Base-by-base conservation (phyloP, 2,113 vertebrate species). In the Centropus unirufus region DNA sequence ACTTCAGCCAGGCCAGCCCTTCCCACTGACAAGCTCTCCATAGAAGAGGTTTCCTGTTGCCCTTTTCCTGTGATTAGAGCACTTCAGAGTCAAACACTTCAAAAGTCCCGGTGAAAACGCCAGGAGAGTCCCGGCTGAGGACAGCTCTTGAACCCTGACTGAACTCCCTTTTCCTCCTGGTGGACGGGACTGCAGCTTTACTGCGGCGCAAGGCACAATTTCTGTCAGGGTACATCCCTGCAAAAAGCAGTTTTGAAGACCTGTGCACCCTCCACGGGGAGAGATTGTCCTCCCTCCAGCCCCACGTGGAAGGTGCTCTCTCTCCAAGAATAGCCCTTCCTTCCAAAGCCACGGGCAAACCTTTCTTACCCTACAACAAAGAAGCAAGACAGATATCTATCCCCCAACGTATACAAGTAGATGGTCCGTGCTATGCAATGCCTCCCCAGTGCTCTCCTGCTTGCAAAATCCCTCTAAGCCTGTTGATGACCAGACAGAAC, bases 341-440 rank as follows among this genome's bases (percentile, higher is more conserved):
- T 78, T 21, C 15, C 11, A 11, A 52, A 63, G 21, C 22, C 18
- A 40, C 58, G 23, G 22, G 18, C 58, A 72, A 14, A 10, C 10
- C 14, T 62, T 83, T 9, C 29, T 58, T 18, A 47, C 29, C 26
- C 11, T 63, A 7, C 5, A 19, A 8, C 26, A 21, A 2, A 51
- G 32, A 89, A 74, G 10, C 4, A 64, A 40, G 19, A 27, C 4
- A 26, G 9, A 54, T 27, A 18, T 42, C 14, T 69, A 49, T 51
- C 51, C 30, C 54, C 12, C 6, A 14, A 61, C 51, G 24, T 40
- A 30, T 30, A 27, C 55, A 30, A 15, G 39, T 61, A 70, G 49
- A 63, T 0, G 1, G 6, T 4, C 51, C 0, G 0, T 51, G 14
- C 14, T 46, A 15, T 1, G 1, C 27, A 66, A 27, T 24, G n/a